phyloP scores from a whole-genome alignment of 2,888 invertebrate species.

The Alcis repandata region DNA sequence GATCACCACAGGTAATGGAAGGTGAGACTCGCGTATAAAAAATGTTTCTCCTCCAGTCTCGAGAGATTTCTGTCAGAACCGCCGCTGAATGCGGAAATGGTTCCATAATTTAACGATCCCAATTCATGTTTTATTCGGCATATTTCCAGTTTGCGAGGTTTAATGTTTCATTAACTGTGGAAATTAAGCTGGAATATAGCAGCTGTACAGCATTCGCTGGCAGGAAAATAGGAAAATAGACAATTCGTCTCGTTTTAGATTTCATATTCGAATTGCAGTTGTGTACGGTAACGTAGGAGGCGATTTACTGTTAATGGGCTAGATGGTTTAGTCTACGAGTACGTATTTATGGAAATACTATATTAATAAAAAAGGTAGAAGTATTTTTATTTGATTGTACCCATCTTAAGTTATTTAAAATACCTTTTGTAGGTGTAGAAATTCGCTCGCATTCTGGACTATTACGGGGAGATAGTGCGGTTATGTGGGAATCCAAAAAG shows the following conservation, averaged over 20 bases:
- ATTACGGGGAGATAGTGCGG: too few relatives aligned
- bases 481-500: too few relatives aligned
- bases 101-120: constrained; percentile 31
- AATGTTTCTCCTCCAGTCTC: neutral
- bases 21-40: neutral
- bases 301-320: neutral
- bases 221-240: constrained; percentile 2
- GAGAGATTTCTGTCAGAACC: constrained; percentile 19
- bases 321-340: too few relatives aligned
- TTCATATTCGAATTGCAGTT: neutral
- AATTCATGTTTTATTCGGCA: constrained; percentile 30
- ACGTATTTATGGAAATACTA: too few relatives aligned
- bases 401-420: too few relatives aligned
- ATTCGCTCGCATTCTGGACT: too few relatives aligned
- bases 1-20: neutral
- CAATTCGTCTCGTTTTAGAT: neutral
- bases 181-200: constrained; percentile 27
- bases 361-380: too few relatives aligned
- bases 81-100: constrained; percentile 22
- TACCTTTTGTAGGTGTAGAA: too few relatives aligned
- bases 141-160: constrained; percentile 28
- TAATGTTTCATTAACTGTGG: constrained; percentile 41
- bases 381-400: too few relatives aligned
- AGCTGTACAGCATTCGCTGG: constrained; percentile 34
- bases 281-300: neutral